Conservation (phyloP, 2,113 vertebrate genomes). For the Callionymus lyra region DNA sequence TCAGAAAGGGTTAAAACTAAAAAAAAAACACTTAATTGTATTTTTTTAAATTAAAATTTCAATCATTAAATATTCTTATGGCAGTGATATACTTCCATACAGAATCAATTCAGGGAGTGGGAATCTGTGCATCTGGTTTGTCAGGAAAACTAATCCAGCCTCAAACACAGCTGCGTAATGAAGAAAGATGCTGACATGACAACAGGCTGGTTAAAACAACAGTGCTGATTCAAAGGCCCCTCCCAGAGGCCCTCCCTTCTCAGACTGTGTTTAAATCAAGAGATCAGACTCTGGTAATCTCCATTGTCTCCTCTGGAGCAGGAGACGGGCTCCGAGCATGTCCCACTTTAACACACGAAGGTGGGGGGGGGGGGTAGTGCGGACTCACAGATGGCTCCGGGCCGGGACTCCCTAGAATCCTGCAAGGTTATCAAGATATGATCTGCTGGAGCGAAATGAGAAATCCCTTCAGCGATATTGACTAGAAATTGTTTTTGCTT, state of each 20-base stretch:
- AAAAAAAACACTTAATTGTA: too few species aligned
- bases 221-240: conserved; percentile 33
- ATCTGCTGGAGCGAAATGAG: conserved; percentile 10
- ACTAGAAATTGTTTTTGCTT: conserved; percentile 26
- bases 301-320: conserved; percentile 43
- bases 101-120: conserved; percentile 33
- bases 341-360: conserved; percentile 49
- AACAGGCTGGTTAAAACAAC: conserved; percentile 15
- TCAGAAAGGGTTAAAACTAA: too few species aligned
- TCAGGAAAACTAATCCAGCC: background rate
- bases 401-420: conserved; percentile 25
- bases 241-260: conserved; percentile 28
- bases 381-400: conserved; percentile 52
- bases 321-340: conserved; percentile 34
- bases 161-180: conserved; percentile 5
- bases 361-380: too few species aligned
- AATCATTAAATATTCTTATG: too few species aligned
- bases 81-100: conserved; percentile 30
- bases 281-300: conserved; percentile 65
- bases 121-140: conserved; percentile 6
- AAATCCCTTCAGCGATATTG: conserved; percentile 7
- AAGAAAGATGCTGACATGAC: conserved; percentile 2
- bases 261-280: conserved; percentile 42
- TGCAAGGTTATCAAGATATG: conserved; percentile 41
- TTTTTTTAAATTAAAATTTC: too few species aligned